A percentile compares a stretch with the other conserved stretches of the same genome.
These are phyloP conservation scores for Mylabris phalerata DNA, from an alignment of 1,140 invertebrate species.

Conservation along the genomic window DNA sequence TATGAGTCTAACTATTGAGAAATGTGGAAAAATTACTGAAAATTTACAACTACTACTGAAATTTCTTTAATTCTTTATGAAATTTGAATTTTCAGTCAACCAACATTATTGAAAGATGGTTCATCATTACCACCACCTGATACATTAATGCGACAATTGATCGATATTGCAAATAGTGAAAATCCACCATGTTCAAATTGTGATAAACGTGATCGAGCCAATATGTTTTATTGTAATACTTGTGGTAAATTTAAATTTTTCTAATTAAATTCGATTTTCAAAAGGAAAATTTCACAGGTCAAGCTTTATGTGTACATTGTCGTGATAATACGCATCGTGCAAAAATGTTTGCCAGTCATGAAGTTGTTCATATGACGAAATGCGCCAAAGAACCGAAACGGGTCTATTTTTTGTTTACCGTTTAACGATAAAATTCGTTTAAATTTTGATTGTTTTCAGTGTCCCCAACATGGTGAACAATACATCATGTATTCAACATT, in stretches of 20 bases:
- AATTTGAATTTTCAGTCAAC: slow-evolving; percentile 44
- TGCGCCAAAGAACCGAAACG: slow-evolving; percentile 59
- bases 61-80: neutral
- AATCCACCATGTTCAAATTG: slow-evolving; percentile 65
- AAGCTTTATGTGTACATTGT: slow-evolving; percentile 61
- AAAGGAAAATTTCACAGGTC: slow-evolving; percentile 45
- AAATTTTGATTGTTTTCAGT: slow-evolving; percentile 44
- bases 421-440: neutral
- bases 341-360: slow-evolving; percentile 67
- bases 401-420: slow-evolving; percentile 37
- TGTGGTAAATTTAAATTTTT: slow-evolving; percentile 46
- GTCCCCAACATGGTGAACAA: slow-evolving; percentile 59
- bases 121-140: slow-evolving; percentile 53
- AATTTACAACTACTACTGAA: neutral
- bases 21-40: too few species aligned
- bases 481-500: slow-evolving; percentile 66
- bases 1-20: too few species aligned
- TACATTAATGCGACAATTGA: slow-evolving; percentile 55
- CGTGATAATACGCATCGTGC: slow-evolving; percentile 64
- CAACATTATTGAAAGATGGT: slow-evolving; percentile 54
- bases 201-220: slow-evolving; percentile 56
- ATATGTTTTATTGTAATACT: slow-evolving; percentile 65
- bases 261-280: neutral
- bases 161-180: slow-evolving; percentile 58
- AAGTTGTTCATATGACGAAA: slow-evolving; percentile 64